Conservation (phyloP, 2,113 vertebrate genomes). For the Triplophysa siluroides region DNA sequence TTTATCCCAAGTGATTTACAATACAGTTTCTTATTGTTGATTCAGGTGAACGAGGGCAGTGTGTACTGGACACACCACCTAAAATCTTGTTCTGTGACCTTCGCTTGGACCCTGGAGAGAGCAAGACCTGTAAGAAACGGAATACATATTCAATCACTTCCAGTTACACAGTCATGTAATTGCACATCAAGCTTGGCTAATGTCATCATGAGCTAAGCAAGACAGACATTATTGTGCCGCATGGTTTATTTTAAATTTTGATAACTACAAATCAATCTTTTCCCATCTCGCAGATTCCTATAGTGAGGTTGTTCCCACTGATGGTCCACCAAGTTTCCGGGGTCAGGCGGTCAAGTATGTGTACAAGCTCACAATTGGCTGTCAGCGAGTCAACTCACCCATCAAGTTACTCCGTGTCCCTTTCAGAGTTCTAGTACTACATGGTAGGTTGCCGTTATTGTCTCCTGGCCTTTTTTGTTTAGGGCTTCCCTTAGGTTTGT, state of each 20-base stretch:
- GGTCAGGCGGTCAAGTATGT: conserved; percentile 96
- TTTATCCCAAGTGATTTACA: not conserved
- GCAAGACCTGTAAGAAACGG: conserved; percentile 81
- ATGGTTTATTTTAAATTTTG: not conserved
- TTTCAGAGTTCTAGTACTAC: conserved; percentile 91
- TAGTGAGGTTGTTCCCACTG: conserved; percentile 86
- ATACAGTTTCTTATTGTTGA: not conserved
- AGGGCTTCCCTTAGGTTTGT: not conserved
- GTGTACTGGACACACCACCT: conserved; percentile 94
- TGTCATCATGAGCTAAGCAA: conserved; percentile 3
- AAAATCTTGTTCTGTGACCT: conserved; percentile 99
- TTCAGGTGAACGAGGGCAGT: conserved; percentile 94
- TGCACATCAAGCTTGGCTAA: not conserved
- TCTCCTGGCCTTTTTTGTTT: not conserved
- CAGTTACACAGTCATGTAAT: not conserved
- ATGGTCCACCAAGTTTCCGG: conserved; percentile 93
- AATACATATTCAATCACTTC: not conserved
- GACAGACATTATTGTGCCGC: not conserved
- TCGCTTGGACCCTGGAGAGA: conserved; percentile 92
- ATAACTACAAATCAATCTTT: not conserved
- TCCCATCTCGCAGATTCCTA: conserved; percentile 82
- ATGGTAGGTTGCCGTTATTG: conserved; percentile 73
- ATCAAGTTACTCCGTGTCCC: conserved; percentile 96
- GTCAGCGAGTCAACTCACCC: conserved; percentile 96
- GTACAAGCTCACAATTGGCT: conserved; percentile 97